Conservation (phyloP, 1,140 invertebrate genomes). For the Diorhabda elongata region DNA sequence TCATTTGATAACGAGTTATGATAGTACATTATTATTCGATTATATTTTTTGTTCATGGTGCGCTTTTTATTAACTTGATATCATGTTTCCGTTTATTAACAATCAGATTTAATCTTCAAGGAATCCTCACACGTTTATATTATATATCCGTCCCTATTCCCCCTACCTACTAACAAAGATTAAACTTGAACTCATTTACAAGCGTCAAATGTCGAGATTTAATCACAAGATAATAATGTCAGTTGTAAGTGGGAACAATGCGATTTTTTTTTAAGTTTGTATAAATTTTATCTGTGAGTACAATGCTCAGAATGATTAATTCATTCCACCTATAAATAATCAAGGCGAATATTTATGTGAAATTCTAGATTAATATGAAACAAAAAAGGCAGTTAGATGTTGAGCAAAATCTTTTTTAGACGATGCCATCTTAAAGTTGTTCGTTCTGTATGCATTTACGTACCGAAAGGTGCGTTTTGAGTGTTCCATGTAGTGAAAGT, state of each 20-base stretch:
- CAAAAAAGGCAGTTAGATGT: too few relatives aligned
- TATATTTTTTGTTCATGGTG: neutral
- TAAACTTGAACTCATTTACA: constrained; percentile 3
- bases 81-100: neutral
- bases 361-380: too few relatives aligned
- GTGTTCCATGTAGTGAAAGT: too few relatives aligned
- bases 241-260: constrained; percentile 1
- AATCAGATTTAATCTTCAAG: neutral
- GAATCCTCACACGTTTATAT: neutral
- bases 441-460: too few relatives aligned
- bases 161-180: neutral
- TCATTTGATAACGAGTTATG: neutral
- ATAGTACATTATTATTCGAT: neutral
- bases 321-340: neutral
- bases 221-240: neutral
- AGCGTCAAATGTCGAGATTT: neutral
- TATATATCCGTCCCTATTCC: neutral
- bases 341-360: too few relatives aligned
- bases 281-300: neutral
- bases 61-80: neutral
- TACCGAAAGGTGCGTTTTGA: too few relatives aligned
- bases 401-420: too few relatives aligned
- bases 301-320: neutral
- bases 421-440: too few relatives aligned
- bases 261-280: neutral